Conservation (phyloP, 1,140 invertebrate species). For the Acromyrmex echinatior region DNA sequence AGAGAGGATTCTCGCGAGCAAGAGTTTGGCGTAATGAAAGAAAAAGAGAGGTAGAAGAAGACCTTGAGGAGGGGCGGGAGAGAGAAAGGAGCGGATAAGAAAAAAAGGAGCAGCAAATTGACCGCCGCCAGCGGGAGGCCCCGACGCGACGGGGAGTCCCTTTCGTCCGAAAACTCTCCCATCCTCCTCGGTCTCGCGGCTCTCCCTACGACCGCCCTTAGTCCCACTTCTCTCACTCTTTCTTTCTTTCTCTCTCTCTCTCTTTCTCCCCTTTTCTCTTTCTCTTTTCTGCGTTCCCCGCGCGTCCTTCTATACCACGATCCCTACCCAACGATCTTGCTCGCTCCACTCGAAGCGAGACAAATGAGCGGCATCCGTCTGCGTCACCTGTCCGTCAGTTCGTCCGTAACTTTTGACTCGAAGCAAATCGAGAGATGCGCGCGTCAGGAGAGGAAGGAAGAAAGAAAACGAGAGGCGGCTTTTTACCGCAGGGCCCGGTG, state of each 20-base stretch:
- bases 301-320: constrained; percentile 31
- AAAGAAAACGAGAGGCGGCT: constrained; percentile 64
- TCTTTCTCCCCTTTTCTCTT: constrained; percentile 42
- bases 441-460: constrained; percentile 62
- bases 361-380: constrained; percentile 86
- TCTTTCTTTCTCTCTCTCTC: constrained; percentile 47
- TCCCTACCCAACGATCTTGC: constrained; percentile 62
- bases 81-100: constrained; percentile 62
- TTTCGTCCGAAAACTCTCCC: constrained; percentile 81
- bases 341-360: constrained; percentile 85
- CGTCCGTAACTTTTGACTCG: constrained; percentile 82
- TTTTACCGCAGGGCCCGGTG: constrained; percentile 68
- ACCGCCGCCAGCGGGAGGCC: constrained; percentile 82
- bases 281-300: constrained; percentile 24
- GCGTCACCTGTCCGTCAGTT: constrained; percentile 86
- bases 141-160: constrained; percentile 79
- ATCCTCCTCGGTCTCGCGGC: constrained; percentile 73
- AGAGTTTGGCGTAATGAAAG: constrained; percentile 74
- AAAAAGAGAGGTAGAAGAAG: constrained; percentile 67
- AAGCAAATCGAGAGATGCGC: constrained; percentile 71
- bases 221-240: constrained; percentile 35
- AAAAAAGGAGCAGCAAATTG: constrained; percentile 84
- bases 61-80: constrained; percentile 57
- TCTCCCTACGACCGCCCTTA: constrained; percentile 34
- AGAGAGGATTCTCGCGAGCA: constrained; percentile 61